Evolutionary conservation across 2,113 vertebrate species (phyloP).

Genomic region (Oreamnos americanus): DNA sequence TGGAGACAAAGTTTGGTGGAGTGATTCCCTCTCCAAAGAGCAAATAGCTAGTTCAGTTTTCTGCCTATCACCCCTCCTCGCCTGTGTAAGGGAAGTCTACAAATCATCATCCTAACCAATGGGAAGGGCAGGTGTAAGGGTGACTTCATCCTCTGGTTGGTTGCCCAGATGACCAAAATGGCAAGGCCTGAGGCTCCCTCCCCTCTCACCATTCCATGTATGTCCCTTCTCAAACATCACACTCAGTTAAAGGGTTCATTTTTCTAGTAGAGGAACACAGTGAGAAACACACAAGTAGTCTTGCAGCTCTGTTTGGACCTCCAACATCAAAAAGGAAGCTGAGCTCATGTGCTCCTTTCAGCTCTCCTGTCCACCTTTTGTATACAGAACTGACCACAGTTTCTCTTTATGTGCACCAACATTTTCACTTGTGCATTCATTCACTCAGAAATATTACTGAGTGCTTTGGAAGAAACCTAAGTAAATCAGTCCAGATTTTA

Average conservation of each 20-base stretch:
- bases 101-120: not conserved
- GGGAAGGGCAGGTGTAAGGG: not conserved
- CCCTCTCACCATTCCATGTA: not conserved
- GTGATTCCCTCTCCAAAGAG: not conserved
- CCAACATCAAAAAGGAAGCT: not conserved
- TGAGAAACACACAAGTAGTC: not conserved
- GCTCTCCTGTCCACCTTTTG: not conserved
- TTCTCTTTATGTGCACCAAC: not conserved
- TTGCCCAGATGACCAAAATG: not conserved
- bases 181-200: not conserved
- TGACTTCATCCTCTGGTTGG: not conserved
- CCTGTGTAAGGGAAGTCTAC: not conserved
- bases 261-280: not conserved
- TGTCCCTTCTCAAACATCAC: not conserved
- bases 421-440: not conserved
- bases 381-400: not conserved
- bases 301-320: not conserved
- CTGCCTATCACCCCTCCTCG: not conserved
- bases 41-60: not conserved
- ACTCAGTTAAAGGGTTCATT: not conserved
- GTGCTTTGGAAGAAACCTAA: slow-evolving; percentile 4
- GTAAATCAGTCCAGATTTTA: slow-evolving; percentile 42
- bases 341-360: not conserved
- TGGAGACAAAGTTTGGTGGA: not conserved
- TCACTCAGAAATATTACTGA: slow-evolving; percentile 7